Evolutionary conservation across 1,140 invertebrate species (phyloP), one percentile per base, ranked within the genome.

Genomic region (Drosophila sturtevanti): DNA sequence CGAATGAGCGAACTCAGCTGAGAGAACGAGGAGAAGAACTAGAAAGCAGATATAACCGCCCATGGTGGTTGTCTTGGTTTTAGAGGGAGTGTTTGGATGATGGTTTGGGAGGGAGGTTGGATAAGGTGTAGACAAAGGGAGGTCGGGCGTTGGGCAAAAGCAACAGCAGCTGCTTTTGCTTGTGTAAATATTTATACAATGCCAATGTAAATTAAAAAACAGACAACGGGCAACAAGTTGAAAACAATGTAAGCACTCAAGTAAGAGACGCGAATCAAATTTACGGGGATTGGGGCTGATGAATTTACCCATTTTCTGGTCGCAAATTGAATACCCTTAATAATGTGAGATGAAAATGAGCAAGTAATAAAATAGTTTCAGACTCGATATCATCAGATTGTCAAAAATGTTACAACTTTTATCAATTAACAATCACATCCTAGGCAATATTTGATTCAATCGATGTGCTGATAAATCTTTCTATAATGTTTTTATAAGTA

Each of bases 181-280:
- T 89, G 73, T 84, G 70, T 68, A 89, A 89, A 89, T 89, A 89
- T 89, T 89, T 89, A 89, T 79, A 75, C 85, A 89, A 84, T 84
- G 80, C 77, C 84, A 89, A 87, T 89, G 84, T 89, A 89, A 89
- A 89, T 89, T 89, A 89, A 89, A 87, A 89, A 89, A 76, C 80
- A 82, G 81, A 75, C 70, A 81, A 21, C 52, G 84, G 85, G 84
- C 84, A 89, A 89, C 84, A 89, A 89, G 84, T 89, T 89, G 73
- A 74, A 76, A 70, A 81, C 82, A 89, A 77, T 84, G 68, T 72
- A 68, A 67, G 48, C 64, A 72, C 52, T 27, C 22, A 14, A 10
- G 54, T 27, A 55, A 69, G 63, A 79, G 77, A 55, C 69, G 70
- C 63, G 69, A 77, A 31, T 69, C 54, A 12, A 31, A 66, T 34